Evolutionary conservation across 1,140 invertebrate species (phyloP), one percentile per base, ranked within the genome.

Genomic region (Lethrus apterus): DNA sequence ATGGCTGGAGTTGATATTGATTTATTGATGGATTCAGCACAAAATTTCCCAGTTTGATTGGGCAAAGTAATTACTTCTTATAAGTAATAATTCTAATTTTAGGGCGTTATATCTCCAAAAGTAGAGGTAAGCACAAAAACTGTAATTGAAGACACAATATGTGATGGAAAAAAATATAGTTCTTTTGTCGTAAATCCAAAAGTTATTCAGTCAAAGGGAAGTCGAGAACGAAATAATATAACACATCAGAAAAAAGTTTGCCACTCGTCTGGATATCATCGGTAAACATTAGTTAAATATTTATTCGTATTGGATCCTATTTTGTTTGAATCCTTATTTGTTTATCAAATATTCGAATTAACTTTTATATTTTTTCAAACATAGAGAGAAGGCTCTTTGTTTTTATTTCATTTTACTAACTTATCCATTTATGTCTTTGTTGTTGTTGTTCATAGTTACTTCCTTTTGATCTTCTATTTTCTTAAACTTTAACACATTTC

Each of bases 41-140:
- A 73, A 48, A 66, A 70, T 43, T 84, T 80, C 67, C 81, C 81
- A 20, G 80, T 81, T n/a, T n/a, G n/a, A n/a, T n/a, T n/a, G n/a
- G n/a, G n/a, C n/a, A n/a, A 73, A 65, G 47, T 43, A 26, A 24
- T 18, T n/a, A n/a, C n/a, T n/a, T 24, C 41, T 46, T 24, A 34
- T n/a, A n/a, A 35, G 9, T 29, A 31, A 40, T 38, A 35, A 35
- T 23, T 43, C 17, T 40, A 36, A 20, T 64, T 63, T 15, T 20
- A 77, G 76, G 77, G 77, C 34, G 77, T 76, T 23, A 62, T 79
- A 51, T 65, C 75, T 13, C 77, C 77, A 4, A 79, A 78, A 68
- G 70, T 78, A 41, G 73, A 77, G 60, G 51, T 78, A 8, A 71
- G 69, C 3, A 76, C 75, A 2, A 72, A 67, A 63, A 75, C 74